Base-by-base conservation (phyloP, 2,797 vertebrate species). In the Peromyscus melanophrys region DNA sequence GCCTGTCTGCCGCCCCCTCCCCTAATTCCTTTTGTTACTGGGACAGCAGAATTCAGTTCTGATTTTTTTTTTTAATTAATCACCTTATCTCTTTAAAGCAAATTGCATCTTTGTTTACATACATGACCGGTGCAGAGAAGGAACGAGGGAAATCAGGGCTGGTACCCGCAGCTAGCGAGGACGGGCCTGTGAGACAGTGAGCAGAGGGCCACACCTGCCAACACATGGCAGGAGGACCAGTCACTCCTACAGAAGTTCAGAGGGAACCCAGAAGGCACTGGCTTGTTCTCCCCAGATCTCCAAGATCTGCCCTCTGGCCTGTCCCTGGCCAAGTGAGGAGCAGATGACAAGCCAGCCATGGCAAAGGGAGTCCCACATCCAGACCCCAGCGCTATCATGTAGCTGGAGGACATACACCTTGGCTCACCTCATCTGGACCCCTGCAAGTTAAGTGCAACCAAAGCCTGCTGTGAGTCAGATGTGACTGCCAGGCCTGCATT, bases 41-140 rank as follows among this genome's bases (percentile, higher is more conserved):
- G 98, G 98, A 99, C 98, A 98, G 98, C 96, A 94, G 98, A 98
- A 98, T 98, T 98, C 98, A 98, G 97, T 98, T 98, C 98, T 73
- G 98, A 99, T 73, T 49, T 67, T 52, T 85, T 71, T 73, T 71
- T 73, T 99, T 98, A 99, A 99, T 98, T 99, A 99, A 99, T 99
- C 98, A 98, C 98, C 98, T 99, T 99, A 99, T 99, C 99, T 98
- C 99, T 98, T 98, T 98, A 98, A 98, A 99, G 99, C 99, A 99
- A 99, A 98, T 98, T 98, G 98, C 98, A 98, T 99, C 98, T 99
- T 99, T 99, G 98, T 99, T 98, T 99, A 98, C 98, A 96, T 97
- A 98, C 76, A 96, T 98, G 98, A 98, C 98, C 97, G 87, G 98
- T 97, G 98, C 98, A 98, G 98, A 98, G 98, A 98, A 97, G 94